A percentile compares a stretch with the other conserved stretches of the same genome.
phyloP scores from a whole-genome alignment of 1,140 invertebrate genomes.

The Dermatophagoides farinae region DNA sequence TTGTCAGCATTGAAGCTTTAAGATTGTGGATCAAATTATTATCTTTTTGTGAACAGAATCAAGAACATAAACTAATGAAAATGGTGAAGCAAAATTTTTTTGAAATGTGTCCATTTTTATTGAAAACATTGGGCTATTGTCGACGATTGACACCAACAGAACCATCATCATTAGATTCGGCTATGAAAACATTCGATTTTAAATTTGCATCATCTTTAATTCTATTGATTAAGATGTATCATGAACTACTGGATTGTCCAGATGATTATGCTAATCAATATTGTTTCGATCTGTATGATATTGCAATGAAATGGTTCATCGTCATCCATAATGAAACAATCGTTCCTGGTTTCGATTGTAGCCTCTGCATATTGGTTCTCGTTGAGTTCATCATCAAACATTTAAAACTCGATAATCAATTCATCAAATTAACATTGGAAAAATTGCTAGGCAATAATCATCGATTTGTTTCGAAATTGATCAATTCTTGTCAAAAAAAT shows the following conservation, averaged over 20 bases:
- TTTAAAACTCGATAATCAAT: not conserved
- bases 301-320: slow-evolving; percentile 4
- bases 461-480: not conserved
- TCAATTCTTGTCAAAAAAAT: not conserved
- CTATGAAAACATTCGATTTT: not conserved
- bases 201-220: slow-evolving; percentile 8
- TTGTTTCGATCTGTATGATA: not conserved
- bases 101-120: slow-evolving; percentile 9
- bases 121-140: slow-evolving; percentile 6
- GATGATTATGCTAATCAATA: not conserved
- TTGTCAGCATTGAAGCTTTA: slow-evolving; percentile 12
- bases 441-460: not conserved
- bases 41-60: not conserved
- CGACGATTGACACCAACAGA: not conserved
- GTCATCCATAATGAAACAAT: not conserved
- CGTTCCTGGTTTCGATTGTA: slow-evolving; percentile 6
- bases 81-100: not conserved
- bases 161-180: not conserved
- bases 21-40: slow-evolving; percentile 9
- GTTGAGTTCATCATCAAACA: not conserved
- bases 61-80: not conserved
- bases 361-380: not conserved
- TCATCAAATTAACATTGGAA: not conserved
- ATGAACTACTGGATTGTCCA: not conserved
- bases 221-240: not conserved